Conservation (phyloP, 1,140 invertebrate species). For the Drosophila miranda region DNA sequence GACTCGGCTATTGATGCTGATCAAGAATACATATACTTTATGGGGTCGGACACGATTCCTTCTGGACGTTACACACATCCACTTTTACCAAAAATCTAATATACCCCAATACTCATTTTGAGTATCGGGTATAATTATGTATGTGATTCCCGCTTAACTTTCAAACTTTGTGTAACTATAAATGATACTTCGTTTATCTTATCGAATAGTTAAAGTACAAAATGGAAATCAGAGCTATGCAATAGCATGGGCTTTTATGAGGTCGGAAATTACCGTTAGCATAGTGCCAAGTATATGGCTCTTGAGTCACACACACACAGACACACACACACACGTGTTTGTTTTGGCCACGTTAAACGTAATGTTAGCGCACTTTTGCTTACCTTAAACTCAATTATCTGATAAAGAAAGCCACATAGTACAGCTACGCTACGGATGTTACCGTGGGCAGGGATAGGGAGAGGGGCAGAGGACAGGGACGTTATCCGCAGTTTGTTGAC, state of each 20-base stretch:
- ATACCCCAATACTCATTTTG: too few species aligned
- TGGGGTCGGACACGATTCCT: too few species aligned
- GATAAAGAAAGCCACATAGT: constrained; percentile 49
- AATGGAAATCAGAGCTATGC: constrained; percentile 28
- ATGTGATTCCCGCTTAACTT: too few species aligned
- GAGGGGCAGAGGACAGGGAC: neutral
- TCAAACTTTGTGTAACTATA: neutral
- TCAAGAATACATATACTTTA: too few species aligned
- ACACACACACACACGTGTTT: neutral
- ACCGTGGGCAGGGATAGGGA: neutral
- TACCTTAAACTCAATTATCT: constrained; percentile 69
- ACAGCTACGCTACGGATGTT: too few species aligned
- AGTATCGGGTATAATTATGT: too few species aligned
- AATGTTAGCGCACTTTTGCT: constrained; percentile 39
- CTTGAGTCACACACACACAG: constrained; percentile 60
- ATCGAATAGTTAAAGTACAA: constrained; percentile 9
- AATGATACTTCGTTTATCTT: neutral
- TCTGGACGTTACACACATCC: too few species aligned
- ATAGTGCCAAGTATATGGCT: constrained; percentile 60
- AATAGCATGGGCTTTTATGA: constrained; percentile 49
- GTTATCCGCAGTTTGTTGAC: constrained; percentile 68
- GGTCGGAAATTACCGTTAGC: constrained; percentile 59
- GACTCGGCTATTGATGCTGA: too few species aligned
- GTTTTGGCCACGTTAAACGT: neutral
- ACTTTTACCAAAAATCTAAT: too few species aligned